Percentiles rank a stretch among this genome's conserved stretches.
Conservation (phyloP, 2,888 invertebrate genomes). For the Papilio elwesi region DNA sequence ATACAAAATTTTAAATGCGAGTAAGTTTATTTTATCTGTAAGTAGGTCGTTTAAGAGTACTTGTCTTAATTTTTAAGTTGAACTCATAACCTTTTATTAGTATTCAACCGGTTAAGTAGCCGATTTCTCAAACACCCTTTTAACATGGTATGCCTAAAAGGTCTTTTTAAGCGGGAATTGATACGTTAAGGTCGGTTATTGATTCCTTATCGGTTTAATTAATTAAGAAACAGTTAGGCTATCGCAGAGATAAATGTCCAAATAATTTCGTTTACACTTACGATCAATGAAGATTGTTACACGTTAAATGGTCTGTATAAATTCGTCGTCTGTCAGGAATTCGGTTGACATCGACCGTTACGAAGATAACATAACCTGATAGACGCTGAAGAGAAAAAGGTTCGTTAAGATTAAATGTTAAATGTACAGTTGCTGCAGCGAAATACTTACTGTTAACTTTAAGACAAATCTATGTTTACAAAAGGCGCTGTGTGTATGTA, state of each 20-base stretch:
- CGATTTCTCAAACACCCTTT: conserved; percentile 37
- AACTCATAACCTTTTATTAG: conserved; percentile 39
- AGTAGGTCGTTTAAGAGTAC: conserved; percentile 14
- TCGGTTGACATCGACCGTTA: conserved; percentile 18
- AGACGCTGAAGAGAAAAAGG: conserved; percentile 5
- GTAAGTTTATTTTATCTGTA: conserved; percentile 11
- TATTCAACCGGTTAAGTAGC: conserved; percentile 32
- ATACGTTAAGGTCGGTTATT: conserved; percentile 32
- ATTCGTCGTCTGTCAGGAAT: not conserved
- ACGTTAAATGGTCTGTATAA: conserved; percentile 4
- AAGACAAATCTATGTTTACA: not conserved
- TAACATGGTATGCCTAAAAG: conserved; percentile 26
- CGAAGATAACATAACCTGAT: conserved; percentile 8
- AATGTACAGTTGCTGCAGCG: conserved; percentile 20
- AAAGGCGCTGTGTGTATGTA: too few species aligned
- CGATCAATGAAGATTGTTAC: conserved; percentile 5
- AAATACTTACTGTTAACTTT: conserved; percentile 14
- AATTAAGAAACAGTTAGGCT: conserved; percentile 27
- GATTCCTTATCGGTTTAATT: conserved; percentile 24
- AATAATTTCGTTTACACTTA: conserved; percentile 22
- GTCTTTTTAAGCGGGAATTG: conserved; percentile 22
- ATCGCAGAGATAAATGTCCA: conserved; percentile 27
- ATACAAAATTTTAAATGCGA: not conserved
- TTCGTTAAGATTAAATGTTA: conserved; percentile 1
- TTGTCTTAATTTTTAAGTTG: conserved; percentile 26